phyloP scores from a whole-genome alignment of 2,888 invertebrate species.

The Oscheius onirici region DNA sequence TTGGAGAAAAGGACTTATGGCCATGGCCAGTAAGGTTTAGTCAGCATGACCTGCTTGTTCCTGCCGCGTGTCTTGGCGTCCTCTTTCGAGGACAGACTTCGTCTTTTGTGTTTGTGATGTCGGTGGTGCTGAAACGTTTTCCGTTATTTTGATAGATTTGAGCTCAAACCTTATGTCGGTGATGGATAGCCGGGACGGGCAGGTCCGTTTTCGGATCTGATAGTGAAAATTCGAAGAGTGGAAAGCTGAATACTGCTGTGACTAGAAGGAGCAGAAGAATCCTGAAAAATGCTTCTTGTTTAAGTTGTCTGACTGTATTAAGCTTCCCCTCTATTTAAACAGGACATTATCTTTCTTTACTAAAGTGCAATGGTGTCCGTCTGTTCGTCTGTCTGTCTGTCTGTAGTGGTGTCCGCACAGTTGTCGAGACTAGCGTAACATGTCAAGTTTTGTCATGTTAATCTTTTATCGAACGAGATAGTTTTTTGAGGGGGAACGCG shows the following conservation, averaged over 20 bases:
- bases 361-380: too few relatives aligned
- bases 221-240: slow-evolving; percentile 18
- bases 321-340: too few relatives aligned
- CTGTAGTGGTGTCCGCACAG: too few relatives aligned
- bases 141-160: background rate
- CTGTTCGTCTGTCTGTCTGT: too few relatives aligned
- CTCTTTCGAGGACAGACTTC: slow-evolving; percentile 51
- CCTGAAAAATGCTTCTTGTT: slow-evolving; percentile 9
- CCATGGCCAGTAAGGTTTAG: slow-evolving; percentile 65
- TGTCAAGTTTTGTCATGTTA: too few relatives aligned
- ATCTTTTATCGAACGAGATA: too few relatives aligned
- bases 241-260: slow-evolving; percentile 15
- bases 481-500: too few relatives aligned
- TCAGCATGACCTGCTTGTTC: slow-evolving; percentile 60
- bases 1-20: slow-evolving; percentile 35
- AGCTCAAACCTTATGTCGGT: slow-evolving; percentile 33
- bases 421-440: too few relatives aligned
- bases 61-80: slow-evolving; percentile 45
- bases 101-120: slow-evolving; percentile 49
- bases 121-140: slow-evolving; percentile 47
- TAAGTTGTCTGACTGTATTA: too few relatives aligned
- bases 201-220: slow-evolving; percentile 10
- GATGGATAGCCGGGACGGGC: slow-evolving; percentile 17
- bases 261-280: slow-evolving; percentile 19
- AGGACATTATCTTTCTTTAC: too few relatives aligned